Evolutionary conservation across 2,113 vertebrate genomes (phyloP), one percentile per base, ranked within the genome.

Genomic region (Lota lota): DNA sequence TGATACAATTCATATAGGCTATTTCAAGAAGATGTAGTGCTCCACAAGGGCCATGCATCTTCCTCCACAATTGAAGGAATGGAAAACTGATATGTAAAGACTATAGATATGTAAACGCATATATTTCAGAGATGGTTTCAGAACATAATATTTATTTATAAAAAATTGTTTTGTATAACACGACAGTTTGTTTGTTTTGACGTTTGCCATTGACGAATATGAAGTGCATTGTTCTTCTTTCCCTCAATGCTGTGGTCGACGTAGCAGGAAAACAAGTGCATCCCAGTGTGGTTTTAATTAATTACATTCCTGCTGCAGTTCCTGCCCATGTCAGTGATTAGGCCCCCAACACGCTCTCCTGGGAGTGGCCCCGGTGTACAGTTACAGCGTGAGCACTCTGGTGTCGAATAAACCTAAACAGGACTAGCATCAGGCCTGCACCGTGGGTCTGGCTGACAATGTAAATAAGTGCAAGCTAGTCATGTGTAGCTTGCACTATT

Each of bases 261-360:
- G 56, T n/a, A 20, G 77, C 69, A 81, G 67, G 73, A 87, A 91
- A 92, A 93, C 89, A 92, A 91, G 87, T 88, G 80, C 83, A 83
- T 50, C 88, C 89, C 89, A 70, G 21, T 75, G 87, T 88, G 90
- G 83, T n/a, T n/a, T n/a, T n/a, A n/a, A 81, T 90, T 90, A 89
- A 91, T 93, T 93, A 92, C 76, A 71, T 74, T 71, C 72, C 78
- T 67, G 82, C 76, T 68, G 76, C 16, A 66, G 84, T 79, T 79
- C 74, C 84, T 75, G 73, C 63, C 79, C 75, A 8, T 82, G 78
- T 71, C 72, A 66, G 79, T 75, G 74, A 84, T 86, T 79, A 81
- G 85, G 64, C 81, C 70, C 82, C 74, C 83, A 78, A 22, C 83
- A 72, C 63, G 11, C 58, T 79, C 73, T 60, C 77, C 83, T 79